phyloP scores from a whole-genome alignment of 2,113 vertebrate species.

The Clarias magur region DNA sequence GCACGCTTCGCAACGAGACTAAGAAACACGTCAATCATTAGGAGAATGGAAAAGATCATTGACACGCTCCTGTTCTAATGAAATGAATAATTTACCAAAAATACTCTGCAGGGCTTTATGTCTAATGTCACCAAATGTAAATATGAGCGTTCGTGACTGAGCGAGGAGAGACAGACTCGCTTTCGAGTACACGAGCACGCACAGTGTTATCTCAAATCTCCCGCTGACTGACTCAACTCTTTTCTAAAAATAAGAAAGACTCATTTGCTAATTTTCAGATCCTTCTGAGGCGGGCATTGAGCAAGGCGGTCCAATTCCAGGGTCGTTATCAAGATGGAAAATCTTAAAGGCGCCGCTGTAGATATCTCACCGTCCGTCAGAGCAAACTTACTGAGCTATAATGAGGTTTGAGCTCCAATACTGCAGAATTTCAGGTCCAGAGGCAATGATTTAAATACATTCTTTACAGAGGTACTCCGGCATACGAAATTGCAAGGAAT shows the following conservation, averaged over 20 bases:
- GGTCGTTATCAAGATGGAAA: not conserved
- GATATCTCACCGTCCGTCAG: not conserved
- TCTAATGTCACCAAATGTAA: constrained; percentile 64
- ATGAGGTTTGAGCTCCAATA: not conserved
- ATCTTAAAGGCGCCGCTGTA: not conserved
- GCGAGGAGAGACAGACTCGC: too few species aligned
- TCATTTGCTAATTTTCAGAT: not conserved
- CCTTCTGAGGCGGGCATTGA: not conserved
- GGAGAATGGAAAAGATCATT: constrained; percentile 47
- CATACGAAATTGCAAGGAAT: too few species aligned
- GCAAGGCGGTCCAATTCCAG: not conserved
- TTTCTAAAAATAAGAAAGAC: not conserved
- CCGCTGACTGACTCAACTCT: not conserved
- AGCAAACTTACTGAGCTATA: not conserved
- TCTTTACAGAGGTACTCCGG: too few species aligned
- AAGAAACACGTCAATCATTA: constrained; percentile 67
- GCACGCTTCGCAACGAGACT: constrained; percentile 58
- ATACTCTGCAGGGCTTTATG: constrained; percentile 61
- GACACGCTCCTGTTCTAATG: constrained; percentile 63
- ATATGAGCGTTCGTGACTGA: constrained; percentile 40
- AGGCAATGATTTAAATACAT: not conserved
- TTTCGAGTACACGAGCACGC: too few species aligned
- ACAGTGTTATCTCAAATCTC: not conserved
- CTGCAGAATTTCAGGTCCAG: not conserved
- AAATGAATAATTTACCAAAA: constrained; percentile 65